Conservation (phyloP, 2,888 invertebrate species). For the Ochropleura plecta region DNA sequence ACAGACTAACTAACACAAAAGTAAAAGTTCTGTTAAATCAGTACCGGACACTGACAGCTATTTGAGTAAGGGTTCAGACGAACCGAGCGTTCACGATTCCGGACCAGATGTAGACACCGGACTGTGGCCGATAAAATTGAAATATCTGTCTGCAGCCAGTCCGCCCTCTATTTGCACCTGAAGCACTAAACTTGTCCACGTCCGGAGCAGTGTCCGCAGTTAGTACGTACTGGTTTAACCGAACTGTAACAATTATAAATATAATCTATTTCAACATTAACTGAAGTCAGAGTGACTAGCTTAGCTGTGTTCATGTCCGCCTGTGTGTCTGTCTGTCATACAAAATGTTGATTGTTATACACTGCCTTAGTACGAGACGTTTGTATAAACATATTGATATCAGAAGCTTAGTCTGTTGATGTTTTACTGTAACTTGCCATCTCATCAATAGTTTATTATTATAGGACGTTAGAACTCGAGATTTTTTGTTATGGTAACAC, state of each 20-base stretch:
- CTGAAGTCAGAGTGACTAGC: neutral
- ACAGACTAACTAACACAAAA: slow-evolving; percentile 18
- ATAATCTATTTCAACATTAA: neutral
- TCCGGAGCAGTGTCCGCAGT: neutral
- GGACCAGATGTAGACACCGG: neutral
- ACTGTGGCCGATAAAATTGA: neutral
- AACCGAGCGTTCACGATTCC: neutral
- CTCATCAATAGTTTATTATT: slow-evolving; percentile 46
- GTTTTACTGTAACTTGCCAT: slow-evolving; percentile 65
- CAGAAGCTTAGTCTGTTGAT: slow-evolving; percentile 75
- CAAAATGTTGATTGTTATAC: slow-evolving; percentile 71
- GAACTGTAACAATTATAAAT: neutral
- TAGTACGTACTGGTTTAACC: neutral
- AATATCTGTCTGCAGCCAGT: neutral
- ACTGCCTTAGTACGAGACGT: slow-evolving; percentile 79
- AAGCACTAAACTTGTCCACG: neutral
- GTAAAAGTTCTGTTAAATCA: neutral
- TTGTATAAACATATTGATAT: slow-evolving; percentile 65
- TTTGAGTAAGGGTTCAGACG: neutral
- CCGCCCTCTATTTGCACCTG: neutral
- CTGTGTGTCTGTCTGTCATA: slow-evolving; percentile 58
- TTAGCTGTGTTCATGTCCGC: neutral
- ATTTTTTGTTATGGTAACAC: slow-evolving; percentile 41
- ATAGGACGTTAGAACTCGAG: slow-evolving; percentile 36
- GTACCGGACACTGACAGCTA: neutral